These are phyloP conservation scores for Rhamphomyia laevipes DNA, from an alignment of 2,888 invertebrate genomes.

Conservation along the genomic window DNA sequence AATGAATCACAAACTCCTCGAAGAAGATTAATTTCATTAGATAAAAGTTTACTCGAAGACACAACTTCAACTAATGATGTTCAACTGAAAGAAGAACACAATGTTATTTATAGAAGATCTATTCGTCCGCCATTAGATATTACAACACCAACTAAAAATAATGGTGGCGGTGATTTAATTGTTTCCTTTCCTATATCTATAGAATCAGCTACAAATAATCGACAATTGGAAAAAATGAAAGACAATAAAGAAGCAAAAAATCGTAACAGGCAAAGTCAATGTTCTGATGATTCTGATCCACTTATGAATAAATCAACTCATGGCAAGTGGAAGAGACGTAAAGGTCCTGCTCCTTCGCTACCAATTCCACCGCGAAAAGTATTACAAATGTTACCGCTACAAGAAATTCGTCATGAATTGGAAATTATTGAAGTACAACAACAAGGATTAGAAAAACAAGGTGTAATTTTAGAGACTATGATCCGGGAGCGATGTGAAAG, in stretches of 20 bases:
- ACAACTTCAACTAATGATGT: slow-evolving; percentile 5
- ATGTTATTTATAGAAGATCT: slow-evolving; percentile 26
- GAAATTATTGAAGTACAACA: slow-evolving; percentile 77
- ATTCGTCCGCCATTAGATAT: slow-evolving; percentile 21
- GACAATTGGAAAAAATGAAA: slow-evolving; percentile 44
- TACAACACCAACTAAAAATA: slow-evolving; percentile 22
- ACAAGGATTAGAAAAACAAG: slow-evolving; percentile 78
- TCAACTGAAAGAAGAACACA: slow-evolving; percentile 18
- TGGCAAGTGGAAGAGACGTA: slow-evolving; percentile 61
- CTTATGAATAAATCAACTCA: slow-evolving; percentile 47
- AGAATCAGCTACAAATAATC: slow-evolving; percentile 21
- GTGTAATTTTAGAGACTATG: slow-evolving; percentile 78
- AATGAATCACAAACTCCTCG: slow-evolving; percentile 14
- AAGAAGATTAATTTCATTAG: slow-evolving; percentile 19
- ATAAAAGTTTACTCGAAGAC: slow-evolving; percentile 17
- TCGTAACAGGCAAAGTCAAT: slow-evolving; percentile 40
- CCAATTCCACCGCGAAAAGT: slow-evolving; percentile 59
- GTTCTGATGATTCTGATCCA: slow-evolving; percentile 23
- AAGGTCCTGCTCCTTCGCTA: slow-evolving; percentile 71
- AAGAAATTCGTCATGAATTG: slow-evolving; percentile 56
- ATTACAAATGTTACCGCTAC: slow-evolving; percentile 46
- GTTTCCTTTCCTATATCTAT: neutral
- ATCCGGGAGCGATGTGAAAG: slow-evolving; percentile 74
- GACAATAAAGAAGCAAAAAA: slow-evolving; percentile 47
- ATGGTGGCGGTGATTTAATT: slow-evolving; percentile 9